Conservation (phyloP, 2,113 vertebrate species). For the Onychostruthus taczanowskii region DNA sequence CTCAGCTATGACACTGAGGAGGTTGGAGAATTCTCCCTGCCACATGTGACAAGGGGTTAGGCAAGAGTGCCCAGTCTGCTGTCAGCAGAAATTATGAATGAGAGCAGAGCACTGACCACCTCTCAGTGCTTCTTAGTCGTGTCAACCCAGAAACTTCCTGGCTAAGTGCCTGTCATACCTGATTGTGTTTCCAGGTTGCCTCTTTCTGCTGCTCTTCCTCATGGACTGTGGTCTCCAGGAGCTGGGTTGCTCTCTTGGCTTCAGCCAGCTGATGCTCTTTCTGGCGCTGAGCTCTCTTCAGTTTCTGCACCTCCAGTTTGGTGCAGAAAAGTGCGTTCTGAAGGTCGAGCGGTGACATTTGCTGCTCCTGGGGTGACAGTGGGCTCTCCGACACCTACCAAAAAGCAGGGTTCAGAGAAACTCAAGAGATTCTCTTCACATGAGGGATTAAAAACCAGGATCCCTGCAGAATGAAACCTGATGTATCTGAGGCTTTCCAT, state of each 20-base stretch:
- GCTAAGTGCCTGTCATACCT: conserved; percentile 63
- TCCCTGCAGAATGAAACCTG: background rate
- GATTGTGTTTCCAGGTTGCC: conserved; percentile 84
- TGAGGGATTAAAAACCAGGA: background rate
- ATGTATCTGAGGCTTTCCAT: background rate
- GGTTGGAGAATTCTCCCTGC: background rate
- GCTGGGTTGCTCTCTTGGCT: conserved; percentile 68
- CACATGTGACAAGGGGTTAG: background rate
- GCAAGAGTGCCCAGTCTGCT: background rate
- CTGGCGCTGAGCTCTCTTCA: conserved; percentile 74
- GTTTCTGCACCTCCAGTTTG: conserved; percentile 85
- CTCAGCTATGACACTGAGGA: background rate
- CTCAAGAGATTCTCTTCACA: background rate
- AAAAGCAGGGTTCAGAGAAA: background rate
- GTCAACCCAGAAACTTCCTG: background rate
- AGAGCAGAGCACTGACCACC: background rate
- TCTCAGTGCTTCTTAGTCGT: background rate
- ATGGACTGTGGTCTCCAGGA: conserved; percentile 74
- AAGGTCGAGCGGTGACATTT: conserved; percentile 77
- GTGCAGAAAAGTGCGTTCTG: conserved; percentile 84
- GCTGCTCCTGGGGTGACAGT: conserved; percentile 63
- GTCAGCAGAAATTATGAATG: background rate
- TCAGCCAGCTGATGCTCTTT: conserved; percentile 78
- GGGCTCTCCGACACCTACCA: conserved; percentile 52
- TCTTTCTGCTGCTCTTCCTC: conserved; percentile 80